Evolutionary conservation across 2,113 vertebrate species (phyloP).

Genomic region (Tetrao urogallus): DNA sequence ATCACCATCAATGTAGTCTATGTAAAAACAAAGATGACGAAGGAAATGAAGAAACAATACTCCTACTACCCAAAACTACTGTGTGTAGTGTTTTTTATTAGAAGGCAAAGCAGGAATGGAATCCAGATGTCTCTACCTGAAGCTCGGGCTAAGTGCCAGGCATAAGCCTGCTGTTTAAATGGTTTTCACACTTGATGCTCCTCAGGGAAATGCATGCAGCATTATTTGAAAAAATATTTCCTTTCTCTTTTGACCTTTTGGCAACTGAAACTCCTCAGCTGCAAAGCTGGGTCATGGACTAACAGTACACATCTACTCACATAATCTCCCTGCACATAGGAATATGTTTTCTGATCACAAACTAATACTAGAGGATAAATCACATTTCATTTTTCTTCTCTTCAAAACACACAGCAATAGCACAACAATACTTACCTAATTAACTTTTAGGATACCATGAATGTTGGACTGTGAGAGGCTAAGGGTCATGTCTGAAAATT

Average conservation of each 20-base stretch:
- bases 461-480: neutral
- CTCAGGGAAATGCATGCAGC: constrained; percentile 51
- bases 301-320: constrained; percentile 4
- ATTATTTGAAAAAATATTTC: constrained; percentile 72
- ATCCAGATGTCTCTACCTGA: constrained; percentile 81
- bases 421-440: neutral
- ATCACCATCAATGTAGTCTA: constrained; percentile 93
- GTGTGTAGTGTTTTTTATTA: constrained; percentile 53
- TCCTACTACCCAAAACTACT: constrained; percentile 29
- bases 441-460: neutral
- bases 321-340: constrained; percentile 39
- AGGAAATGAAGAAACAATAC: constrained; percentile 14
- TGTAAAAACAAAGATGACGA: constrained; percentile 6
- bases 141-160: constrained; percentile 58
- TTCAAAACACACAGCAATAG: neutral
- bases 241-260: constrained; percentile 66
- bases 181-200: constrained; percentile 71
- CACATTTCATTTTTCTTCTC: neutral
- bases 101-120: constrained; percentile 69
- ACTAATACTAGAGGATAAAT: neutral
- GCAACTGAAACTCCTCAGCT: constrained; percentile 54
- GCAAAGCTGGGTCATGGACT: constrained; percentile 45
- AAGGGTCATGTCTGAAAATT: neutral
- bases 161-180: constrained; percentile 78
- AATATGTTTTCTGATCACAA: constrained; percentile 45